These are phyloP conservation scores for Pachyseris speciosa DNA, from an alignment of 64 coral and sea anemone genomes.

Conservation along the genomic window DNA sequence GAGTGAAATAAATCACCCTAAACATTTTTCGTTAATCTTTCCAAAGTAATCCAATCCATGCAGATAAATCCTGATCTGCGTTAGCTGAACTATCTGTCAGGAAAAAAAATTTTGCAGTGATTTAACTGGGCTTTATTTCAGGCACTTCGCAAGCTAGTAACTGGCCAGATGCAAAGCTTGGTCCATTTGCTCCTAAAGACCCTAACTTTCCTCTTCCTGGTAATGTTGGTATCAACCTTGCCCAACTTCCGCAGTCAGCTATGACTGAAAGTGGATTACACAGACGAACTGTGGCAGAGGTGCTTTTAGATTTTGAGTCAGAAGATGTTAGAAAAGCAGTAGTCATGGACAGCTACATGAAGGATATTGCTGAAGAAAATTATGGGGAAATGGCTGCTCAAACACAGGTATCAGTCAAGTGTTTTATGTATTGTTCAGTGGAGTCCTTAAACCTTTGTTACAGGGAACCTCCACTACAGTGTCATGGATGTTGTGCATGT, in stretches of 20 bases:
- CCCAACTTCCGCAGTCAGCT: background rate
- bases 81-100: too few species aligned
- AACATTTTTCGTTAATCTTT: too few species aligned
- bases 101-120: too few species aligned
- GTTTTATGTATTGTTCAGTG: too few species aligned
- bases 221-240: constrained; percentile 81
- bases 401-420: background rate
- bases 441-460: too few species aligned
- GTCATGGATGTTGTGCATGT: too few species aligned
- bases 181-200: constrained; percentile 91
- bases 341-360: constrained; percentile 34
- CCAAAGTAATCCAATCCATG: too few species aligned
- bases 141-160: background rate
- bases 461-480: too few species aligned
- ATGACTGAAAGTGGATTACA: background rate
- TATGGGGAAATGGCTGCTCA: background rate
- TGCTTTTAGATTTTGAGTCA: constrained; percentile 77
- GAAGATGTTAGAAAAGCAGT: constrained; percentile 68
- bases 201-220: constrained; percentile 95
- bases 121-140: background rate
- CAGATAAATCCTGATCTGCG: too few species aligned
- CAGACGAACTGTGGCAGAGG: constrained; percentile 65
- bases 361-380: constrained; percentile 38
- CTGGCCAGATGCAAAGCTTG: constrained; percentile 84
- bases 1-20: too few species aligned